phyloP scores from a whole-genome alignment of 2,888 invertebrate genomes.

The Agonopterix heracliana region DNA sequence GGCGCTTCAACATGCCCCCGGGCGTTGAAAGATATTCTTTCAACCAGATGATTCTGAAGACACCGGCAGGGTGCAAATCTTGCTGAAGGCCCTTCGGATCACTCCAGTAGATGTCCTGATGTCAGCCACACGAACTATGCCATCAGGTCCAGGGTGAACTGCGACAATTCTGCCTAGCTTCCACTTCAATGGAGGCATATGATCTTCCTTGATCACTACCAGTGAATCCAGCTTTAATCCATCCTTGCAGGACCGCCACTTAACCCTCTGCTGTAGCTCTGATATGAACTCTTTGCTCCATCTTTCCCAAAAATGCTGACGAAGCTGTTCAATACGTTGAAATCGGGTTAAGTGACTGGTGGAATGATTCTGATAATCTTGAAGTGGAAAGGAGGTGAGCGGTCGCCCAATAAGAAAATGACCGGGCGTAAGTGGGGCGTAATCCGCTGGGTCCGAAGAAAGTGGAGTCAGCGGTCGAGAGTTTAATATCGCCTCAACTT shows the following conservation, averaged over 20 bases:
- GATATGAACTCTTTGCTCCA: slow-evolving; percentile 6
- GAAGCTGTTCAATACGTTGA: slow-evolving; percentile 8
- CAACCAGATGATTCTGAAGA: too few species aligned
- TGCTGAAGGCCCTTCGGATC: too few species aligned
- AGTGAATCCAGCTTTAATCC: slow-evolving; percentile 2
- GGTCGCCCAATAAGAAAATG: slow-evolving; percentile 13
- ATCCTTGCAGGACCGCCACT: slow-evolving; percentile 5
- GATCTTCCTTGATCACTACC: slow-evolving; percentile 10
- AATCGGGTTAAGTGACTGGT: background rate
- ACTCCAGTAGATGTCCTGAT: slow-evolving; percentile 3
- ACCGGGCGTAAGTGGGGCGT: slow-evolving; percentile 8
- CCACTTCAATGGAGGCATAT: slow-evolving; percentile 9
- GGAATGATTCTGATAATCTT: background rate
- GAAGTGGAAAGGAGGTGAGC: slow-evolving; percentile 5
- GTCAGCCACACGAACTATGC: slow-evolving; percentile 8
- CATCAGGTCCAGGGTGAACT: slow-evolving; percentile 8
- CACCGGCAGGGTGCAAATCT: too few species aligned
- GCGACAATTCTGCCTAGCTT: slow-evolving; percentile 5
- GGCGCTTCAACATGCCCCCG: too few species aligned
- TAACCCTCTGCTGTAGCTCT: slow-evolving; percentile 9
- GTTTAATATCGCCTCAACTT: too few species aligned
- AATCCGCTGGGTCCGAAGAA: too few species aligned
- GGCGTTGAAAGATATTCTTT: too few species aligned
- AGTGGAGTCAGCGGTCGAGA: too few species aligned
- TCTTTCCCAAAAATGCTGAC: slow-evolving; percentile 6